Evolutionary conservation across 30 jellyfish, hydroid and myxozoan genomes (phyloP).

Genomic region (Cassiopea andromeda): DNA sequence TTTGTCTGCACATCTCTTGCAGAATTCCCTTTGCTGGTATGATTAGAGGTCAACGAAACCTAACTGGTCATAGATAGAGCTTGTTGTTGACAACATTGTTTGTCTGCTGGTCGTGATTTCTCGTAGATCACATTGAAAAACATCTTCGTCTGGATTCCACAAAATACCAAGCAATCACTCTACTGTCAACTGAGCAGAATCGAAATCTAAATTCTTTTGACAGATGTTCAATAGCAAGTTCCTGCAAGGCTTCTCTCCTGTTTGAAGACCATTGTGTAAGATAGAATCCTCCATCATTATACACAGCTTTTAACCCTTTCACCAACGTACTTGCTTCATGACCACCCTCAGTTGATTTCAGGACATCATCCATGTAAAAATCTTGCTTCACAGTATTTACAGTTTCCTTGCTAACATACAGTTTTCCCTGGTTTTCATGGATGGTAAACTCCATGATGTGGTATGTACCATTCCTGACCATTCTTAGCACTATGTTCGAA

Average conservation of each 20-base stretch:
- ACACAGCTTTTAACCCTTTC: neutral
- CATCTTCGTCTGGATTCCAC: conserved; percentile 22
- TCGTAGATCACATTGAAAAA: conserved; percentile 4
- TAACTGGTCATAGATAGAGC: conserved; percentile 22
- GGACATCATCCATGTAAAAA: conserved; percentile 45
- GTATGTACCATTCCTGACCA: conserved; percentile 42
- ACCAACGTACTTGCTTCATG: conserved; percentile 25
- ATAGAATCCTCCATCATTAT: conserved; percentile 53
- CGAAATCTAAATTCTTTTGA: conserved; percentile 17
- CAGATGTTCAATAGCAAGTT: conserved; percentile 10
- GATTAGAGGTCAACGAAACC: conserved; percentile 26
- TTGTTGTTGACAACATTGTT: neutral
- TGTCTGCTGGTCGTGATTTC: neutral
- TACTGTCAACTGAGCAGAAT: conserved; percentile 17
- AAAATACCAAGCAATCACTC: conserved; percentile 35
- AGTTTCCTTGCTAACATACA: conserved; percentile 41
- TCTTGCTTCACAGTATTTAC: conserved; percentile 23
- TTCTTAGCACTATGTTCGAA: conserved; percentile 3
- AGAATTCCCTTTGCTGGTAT: conserved; percentile 15
- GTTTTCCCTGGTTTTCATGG: conserved; percentile 51
- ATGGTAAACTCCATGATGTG: conserved; percentile 59
- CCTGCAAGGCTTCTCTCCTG: conserved; percentile 31
- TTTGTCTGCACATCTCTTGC: conserved; percentile 21
- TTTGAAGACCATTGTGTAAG: conserved; percentile 29
- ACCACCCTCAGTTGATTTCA: conserved; percentile 9